Base-by-base conservation (phyloP, 2,797 vertebrate species). In the Xenopus petersii region DNA sequence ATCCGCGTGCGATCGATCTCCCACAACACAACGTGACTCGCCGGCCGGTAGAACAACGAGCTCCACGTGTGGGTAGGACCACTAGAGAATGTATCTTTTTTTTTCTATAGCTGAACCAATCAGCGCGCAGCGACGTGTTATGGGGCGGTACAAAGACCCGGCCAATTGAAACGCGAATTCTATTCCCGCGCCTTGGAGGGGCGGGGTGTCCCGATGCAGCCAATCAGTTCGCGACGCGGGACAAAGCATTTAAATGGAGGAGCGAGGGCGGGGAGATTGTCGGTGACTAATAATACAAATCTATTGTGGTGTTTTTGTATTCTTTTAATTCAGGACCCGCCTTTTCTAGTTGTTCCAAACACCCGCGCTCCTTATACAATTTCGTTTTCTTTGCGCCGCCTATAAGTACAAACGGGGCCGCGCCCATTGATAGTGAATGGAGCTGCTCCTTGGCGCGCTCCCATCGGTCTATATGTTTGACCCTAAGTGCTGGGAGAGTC, bases 51-150 rank as follows among this genome's bases (percentile, higher is more conserved):
- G 64, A 63, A 77, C 62, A 71, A 73, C 55, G 56, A 68, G 21
- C 75, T 68, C 75, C 75, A 77, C 75, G 75, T 77, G 75, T 66
- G 70, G 64, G 55, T 49, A 5, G 48, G 5, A 48, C 49, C 59
- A 64, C 68, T 49, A 47, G 48, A 67, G 69, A 61, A 66, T 71
- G 61, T 71, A 66, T 63, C 46, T 51, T 65, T 48, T 16, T 48
- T 36, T 12, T 64, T 30, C 36, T 6, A 12, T 2, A 9, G 4
- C 7, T 58, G 3, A 46, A 10, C 75, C 75, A 73, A 73, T 69
- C 70, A 64, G 58, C 64, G 21, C 9, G 13, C 10, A 54, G 54
- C 8, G 2, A 2, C 5, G 3, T 16, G 3, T n/a, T n/a, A 16
- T 36, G 3, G 16, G 58, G 59, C n/a, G 16, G 47, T 9, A n/a